Evolutionary conservation across 1,140 invertebrate species (phyloP).

Genomic region (Sycobia sp.): DNA sequence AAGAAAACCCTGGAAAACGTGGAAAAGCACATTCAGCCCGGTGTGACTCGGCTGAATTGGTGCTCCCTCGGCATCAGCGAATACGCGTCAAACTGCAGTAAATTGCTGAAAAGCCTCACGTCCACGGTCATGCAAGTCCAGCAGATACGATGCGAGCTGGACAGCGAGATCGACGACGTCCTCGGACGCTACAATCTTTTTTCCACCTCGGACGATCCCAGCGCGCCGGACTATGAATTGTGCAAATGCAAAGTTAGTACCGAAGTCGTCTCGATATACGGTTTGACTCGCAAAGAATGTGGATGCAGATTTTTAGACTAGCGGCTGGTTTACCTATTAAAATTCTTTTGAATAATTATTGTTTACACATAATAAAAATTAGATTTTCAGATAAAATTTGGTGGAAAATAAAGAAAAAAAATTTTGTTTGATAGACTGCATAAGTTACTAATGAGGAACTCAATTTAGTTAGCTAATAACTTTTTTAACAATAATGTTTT

Average conservation of each 20-base stretch:
- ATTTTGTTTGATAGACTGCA: too few species aligned
- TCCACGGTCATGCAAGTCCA: slow-evolving; percentile 75
- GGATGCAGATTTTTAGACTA: too few species aligned
- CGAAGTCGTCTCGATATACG: neutral
- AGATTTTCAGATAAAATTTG: too few species aligned
- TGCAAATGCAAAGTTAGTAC: slow-evolving; percentile 48
- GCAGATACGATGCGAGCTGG: slow-evolving; percentile 76
- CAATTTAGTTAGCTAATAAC: too few species aligned
- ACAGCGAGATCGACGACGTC: slow-evolving; percentile 63
- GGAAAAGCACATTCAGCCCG: slow-evolving; percentile 78
- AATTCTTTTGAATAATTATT: neutral
- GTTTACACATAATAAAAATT: neutral
- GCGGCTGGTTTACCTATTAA: too few species aligned
- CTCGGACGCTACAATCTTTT: slow-evolving; percentile 68
- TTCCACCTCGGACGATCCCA: slow-evolving; percentile 46
- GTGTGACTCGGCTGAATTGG: slow-evolving; percentile 82
- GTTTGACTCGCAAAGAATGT: neutral
- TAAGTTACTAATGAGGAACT: too few species aligned
- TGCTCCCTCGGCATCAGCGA: slow-evolving; percentile 80
- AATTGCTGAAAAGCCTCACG: slow-evolving; percentile 65
- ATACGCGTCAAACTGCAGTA: slow-evolving; percentile 67
- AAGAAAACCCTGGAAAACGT: slow-evolving; percentile 73
- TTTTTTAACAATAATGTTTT: too few species aligned
- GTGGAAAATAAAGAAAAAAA: too few species aligned
- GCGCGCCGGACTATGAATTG: slow-evolving; percentile 34